Conservation (phyloP, 2,113 vertebrate species). For the Lepus americanus region DNA sequence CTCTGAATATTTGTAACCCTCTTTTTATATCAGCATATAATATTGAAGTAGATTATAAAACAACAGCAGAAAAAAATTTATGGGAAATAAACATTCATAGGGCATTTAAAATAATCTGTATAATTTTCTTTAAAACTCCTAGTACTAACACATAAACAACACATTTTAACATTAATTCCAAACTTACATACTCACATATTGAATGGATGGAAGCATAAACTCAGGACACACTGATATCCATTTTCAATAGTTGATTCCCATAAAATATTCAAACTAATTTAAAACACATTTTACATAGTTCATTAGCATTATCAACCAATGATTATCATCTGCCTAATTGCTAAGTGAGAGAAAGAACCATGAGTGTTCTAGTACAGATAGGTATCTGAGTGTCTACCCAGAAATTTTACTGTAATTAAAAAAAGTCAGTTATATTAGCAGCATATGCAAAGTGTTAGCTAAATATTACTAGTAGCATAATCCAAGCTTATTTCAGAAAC, state of each 20-base stretch:
- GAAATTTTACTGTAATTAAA: neutral
- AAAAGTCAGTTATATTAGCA: neutral
- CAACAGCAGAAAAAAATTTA: neutral
- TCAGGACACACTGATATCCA: neutral
- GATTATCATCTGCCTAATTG: neutral
- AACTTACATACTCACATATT: neutral
- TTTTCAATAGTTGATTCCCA: neutral
- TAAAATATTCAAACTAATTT: neutral
- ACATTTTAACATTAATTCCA: neutral
- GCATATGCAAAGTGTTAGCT: neutral
- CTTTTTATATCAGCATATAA: slow-evolving; percentile 46
- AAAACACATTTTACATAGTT: slow-evolving; percentile 11
- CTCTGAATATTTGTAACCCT: slow-evolving; percentile 62
- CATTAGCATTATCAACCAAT: neutral
- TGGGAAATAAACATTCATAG: neutral
- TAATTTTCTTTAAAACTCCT: slow-evolving; percentile 34
- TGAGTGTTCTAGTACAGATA: neutral
- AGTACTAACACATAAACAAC: neutral
- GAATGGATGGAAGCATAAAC: neutral
- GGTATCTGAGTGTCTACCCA: neutral
- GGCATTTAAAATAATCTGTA: neutral
- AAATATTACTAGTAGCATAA: neutral
- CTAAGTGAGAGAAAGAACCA: neutral
- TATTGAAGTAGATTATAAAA: neutral
- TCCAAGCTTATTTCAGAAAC: neutral